A percentile compares a stretch with the other conserved stretches of the same genome.
These are phyloP conservation scores for Paedocypris micromegethes DNA, from an alignment of 2,797 vertebrate genomes.

Conservation along the genomic window DNA sequence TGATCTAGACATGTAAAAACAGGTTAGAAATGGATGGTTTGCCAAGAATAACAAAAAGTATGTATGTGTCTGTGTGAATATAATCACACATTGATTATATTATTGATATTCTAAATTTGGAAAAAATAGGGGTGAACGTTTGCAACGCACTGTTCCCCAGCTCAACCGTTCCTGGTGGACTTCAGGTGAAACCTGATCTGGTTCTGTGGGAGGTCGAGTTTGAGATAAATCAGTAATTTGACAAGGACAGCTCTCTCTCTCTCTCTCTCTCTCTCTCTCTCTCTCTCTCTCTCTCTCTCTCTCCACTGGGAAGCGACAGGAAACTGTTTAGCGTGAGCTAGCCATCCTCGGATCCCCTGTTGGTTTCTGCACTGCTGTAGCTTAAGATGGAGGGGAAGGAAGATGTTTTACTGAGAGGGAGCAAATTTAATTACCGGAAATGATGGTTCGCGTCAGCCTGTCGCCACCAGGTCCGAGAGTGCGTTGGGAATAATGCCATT, in stretches of 20 bases:
- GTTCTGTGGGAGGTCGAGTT: conserved; percentile 39
- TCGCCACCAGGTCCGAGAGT: conserved; percentile 41
- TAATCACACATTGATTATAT: too few species aligned
- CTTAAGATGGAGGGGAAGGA: conserved; percentile 15
- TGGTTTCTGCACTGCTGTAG: conserved; percentile 10
- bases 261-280: conserved; percentile 13
- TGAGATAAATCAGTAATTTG: conserved; percentile 49
- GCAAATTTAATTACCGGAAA: conserved; percentile 48
- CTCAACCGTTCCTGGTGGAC: conserved; percentile 22
- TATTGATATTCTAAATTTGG: background rate
- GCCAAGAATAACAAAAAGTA: too few species aligned
- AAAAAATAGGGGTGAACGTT: conserved; percentile 10
- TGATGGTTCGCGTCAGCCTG: conserved; percentile 47
- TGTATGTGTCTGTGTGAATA: too few species aligned
- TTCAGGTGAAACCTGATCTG: conserved; percentile 28
- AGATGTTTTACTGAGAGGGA: conserved; percentile 37
- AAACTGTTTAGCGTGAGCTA: conserved; percentile 47
- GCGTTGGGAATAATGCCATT: conserved; percentile 50
- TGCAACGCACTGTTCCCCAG: conserved; percentile 13
- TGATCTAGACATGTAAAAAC: too few species aligned
- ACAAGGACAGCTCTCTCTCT: conserved; percentile 46
- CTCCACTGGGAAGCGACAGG: conserved; percentile 46
- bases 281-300: background rate
- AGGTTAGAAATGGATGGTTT: too few species aligned
- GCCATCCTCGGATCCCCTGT: conserved; percentile 26